These are phyloP conservation scores for Gallinago undulata DNA, from an alignment of 2,113 vertebrate species.

Conservation along the genomic window DNA sequence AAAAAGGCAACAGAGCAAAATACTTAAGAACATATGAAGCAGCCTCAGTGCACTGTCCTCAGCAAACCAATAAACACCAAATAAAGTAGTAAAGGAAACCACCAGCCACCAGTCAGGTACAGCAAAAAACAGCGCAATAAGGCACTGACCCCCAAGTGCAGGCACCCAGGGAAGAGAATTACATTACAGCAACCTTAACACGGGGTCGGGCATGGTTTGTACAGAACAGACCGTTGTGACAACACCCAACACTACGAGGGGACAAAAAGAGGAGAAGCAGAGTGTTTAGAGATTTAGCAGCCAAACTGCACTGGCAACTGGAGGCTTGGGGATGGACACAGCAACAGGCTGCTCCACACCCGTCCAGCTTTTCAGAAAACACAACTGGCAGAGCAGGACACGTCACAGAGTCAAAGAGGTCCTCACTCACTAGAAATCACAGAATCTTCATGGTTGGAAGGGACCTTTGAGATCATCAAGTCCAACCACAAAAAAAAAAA, in stretches of 20 bases:
- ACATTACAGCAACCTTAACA: neutral
- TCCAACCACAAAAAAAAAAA: no score
- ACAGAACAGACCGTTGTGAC: accelerated
- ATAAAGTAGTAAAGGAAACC: neutral
- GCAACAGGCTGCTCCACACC: neutral
- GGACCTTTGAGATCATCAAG: no score
- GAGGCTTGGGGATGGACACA: neutral
- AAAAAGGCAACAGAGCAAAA: neutral
- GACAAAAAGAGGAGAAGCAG: neutral
- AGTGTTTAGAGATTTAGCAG: neutral
- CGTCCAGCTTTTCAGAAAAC: neutral
- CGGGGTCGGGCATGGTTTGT: accelerated
- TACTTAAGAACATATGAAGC: neutral
- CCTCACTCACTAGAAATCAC: neutral
- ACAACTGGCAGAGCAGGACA: neutral
- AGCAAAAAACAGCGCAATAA: neutral
- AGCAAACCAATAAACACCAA: neutral
- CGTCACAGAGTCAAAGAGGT: accelerated
- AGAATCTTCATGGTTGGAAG: no score
- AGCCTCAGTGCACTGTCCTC: neutral
- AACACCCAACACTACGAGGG: neutral
- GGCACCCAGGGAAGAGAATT: neutral
- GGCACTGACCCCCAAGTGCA: neutral
- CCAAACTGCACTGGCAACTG: neutral
- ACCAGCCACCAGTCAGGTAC: neutral